These are phyloP conservation scores for Panopea generosa DNA, from an alignment of 2,888 invertebrate genomes.

Conservation along the genomic window DNA sequence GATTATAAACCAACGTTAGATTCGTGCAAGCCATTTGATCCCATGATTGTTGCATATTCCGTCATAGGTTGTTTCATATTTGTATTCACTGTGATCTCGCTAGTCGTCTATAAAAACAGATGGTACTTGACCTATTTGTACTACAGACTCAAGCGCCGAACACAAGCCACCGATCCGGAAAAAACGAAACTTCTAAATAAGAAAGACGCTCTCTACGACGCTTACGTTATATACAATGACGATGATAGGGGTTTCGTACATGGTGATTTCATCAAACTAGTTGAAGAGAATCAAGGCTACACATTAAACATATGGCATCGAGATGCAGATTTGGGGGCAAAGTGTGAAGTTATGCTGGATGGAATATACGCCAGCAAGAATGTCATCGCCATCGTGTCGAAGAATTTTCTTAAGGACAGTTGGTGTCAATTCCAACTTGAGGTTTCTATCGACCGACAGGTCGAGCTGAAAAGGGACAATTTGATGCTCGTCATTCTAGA, in stretches of 20 bases:
- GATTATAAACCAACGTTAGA: slow-evolving; percentile 11
- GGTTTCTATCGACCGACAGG: slow-evolving; percentile 27
- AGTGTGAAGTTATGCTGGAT: slow-evolving; percentile 39
- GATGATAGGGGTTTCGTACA: slow-evolving; percentile 16
- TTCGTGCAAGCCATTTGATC: neutral
- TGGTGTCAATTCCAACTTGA: slow-evolving; percentile 61
- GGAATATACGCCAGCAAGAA: slow-evolving; percentile 44
- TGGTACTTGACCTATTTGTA: slow-evolving; percentile 29
- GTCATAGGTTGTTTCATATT: neutral
- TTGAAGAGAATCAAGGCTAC: slow-evolving; percentile 16
- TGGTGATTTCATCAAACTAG: neutral
- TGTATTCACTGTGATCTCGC: neutral
- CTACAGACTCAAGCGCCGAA: slow-evolving; percentile 6
- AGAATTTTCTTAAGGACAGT: slow-evolving; percentile 43
- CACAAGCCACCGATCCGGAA: neutral
- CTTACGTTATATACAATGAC: slow-evolving; percentile 28
- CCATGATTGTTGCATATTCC: neutral
- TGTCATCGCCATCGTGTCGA: slow-evolving; percentile 47
- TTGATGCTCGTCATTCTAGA: slow-evolving; percentile 42
- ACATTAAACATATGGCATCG: slow-evolving; percentile 29
- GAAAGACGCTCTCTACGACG: neutral
- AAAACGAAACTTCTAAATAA: neutral
- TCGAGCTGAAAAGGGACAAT: slow-evolving; percentile 20
- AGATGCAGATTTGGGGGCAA: slow-evolving; percentile 7
- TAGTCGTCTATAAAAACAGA: slow-evolving; percentile 1